Conservation (phyloP, 2,888 invertebrate genomes). For the Sarcophaga rosellei region DNA sequence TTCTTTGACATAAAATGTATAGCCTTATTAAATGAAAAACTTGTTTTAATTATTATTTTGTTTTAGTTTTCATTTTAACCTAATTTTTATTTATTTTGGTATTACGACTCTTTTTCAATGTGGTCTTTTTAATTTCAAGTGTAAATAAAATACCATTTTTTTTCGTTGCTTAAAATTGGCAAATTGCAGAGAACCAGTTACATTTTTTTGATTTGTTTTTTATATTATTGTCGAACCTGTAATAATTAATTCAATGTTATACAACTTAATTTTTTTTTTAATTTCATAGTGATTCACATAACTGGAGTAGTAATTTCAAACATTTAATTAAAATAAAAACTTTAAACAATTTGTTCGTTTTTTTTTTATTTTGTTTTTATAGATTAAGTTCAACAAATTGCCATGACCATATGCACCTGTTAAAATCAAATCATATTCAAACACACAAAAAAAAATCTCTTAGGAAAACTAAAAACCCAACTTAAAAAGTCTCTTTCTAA, state of each 20-base stretch:
- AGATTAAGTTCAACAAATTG: slow-evolving; percentile 58
- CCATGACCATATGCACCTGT: slow-evolving; percentile 54
- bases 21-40: too few relatives aligned
- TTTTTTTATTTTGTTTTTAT: not conserved
- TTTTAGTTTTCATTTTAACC: too few relatives aligned
- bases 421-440: not conserved
- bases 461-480: not conserved
- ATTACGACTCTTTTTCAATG: too few relatives aligned
- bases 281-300: slow-evolving; percentile 20
- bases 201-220: not conserved
- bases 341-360: not conserved
- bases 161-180: not conserved
- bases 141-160: too few relatives aligned
- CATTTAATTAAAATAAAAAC: slow-evolving; percentile 21
- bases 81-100: too few relatives aligned
- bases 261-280: slow-evolving; percentile 51
- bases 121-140: too few relatives aligned
- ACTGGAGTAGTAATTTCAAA: slow-evolving; percentile 23
- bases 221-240: not conserved
- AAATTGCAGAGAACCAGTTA: slow-evolving; percentile 23
- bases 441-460: not conserved
- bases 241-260: slow-evolving; percentile 63
- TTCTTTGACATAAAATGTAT: too few relatives aligned
- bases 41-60: too few relatives aligned
- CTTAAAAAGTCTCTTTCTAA: not conserved